A percentile compares a stretch with the other conserved stretches of the same genome.
These are phyloP conservation scores for Apocrypta bakeri DNA, from an alignment of 1,140 invertebrate species.

Conservation along the genomic window DNA sequence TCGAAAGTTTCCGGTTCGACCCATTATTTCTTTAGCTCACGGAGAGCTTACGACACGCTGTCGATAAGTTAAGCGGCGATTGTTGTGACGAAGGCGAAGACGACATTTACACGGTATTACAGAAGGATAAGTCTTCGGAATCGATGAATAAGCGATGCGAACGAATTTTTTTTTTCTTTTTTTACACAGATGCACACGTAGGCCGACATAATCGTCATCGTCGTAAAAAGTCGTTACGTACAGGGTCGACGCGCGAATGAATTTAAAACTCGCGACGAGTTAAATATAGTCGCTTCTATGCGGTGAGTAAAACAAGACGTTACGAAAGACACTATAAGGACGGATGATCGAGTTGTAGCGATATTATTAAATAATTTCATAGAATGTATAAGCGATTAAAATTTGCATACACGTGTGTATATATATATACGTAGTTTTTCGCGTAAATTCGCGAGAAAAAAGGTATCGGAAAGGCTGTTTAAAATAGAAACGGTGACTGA, in stretches of 20 bases:
- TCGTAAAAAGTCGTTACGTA: not conserved
- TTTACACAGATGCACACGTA: too few species aligned
- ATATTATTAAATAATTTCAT: too few species aligned
- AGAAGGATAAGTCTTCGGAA: not conserved
- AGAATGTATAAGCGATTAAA: too few species aligned
- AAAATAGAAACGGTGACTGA: not conserved
- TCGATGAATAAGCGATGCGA: not conserved
- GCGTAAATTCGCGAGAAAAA: too few species aligned
- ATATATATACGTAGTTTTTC: too few species aligned
- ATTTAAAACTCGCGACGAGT: not conserved
- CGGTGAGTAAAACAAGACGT: too few species aligned
- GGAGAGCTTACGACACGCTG: too few species aligned
- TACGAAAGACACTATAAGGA: not conserved
- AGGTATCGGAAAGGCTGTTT: too few species aligned
- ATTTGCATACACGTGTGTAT: too few species aligned
- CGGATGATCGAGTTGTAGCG: too few species aligned
- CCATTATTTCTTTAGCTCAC: not conserved
- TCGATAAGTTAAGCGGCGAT: not conserved
- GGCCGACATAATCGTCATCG: not conserved
- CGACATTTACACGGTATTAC: too few species aligned
- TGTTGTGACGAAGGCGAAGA: conserved; percentile 12
- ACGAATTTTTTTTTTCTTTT: too few species aligned
- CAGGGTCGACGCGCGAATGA: not conserved
- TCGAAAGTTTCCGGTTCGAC: not conserved
- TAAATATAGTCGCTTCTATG: not conserved